These are phyloP conservation scores for Polypterus senegalus DNA, from an alignment of 2,113 vertebrate genomes.

Conservation along the genomic window DNA sequence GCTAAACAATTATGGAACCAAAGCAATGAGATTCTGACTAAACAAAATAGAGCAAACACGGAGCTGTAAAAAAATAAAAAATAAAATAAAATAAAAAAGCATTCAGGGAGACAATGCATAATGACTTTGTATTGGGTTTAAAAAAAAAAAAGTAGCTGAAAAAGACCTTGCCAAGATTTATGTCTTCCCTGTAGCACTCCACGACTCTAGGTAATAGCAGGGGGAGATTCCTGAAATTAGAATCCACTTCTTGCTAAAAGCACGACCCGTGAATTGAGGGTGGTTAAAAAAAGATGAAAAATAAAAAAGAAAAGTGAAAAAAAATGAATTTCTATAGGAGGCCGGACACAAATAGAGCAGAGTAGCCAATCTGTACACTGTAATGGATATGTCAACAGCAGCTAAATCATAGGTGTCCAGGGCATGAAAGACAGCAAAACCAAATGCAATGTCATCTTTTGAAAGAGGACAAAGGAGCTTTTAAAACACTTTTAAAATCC, in stretches of 20 bases:
- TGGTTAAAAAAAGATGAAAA: conserved; percentile 24
- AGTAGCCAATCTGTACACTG: conserved; percentile 60
- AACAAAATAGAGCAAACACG: neutral
- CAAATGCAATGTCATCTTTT: conserved; percentile 51
- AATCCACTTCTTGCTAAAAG: conserved; percentile 54
- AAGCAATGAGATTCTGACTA: neutral
- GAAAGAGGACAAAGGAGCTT: conserved; percentile 19
- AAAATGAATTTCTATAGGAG: conserved; percentile 59
- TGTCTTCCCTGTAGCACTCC: conserved; percentile 40
- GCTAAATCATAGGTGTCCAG: conserved; percentile 63
- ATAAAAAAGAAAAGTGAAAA: conserved; percentile 20
- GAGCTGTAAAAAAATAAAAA: neutral
- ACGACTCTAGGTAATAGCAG: conserved; percentile 44
- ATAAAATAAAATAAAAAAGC: neutral
- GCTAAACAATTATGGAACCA: neutral
- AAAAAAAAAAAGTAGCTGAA: conserved; percentile 36
- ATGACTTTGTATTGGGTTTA: conserved; percentile 31
- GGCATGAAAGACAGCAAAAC: conserved; percentile 51
- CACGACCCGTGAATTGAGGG: conserved; percentile 46
- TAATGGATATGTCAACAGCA: conserved; percentile 73
- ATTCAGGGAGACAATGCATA: conserved; percentile 1
- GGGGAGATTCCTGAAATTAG: conserved; percentile 52
- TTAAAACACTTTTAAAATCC: neutral
- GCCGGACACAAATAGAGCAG: conserved; percentile 43
- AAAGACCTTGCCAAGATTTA: conserved; percentile 55